Percentiles rank a stretch among this genome's conserved stretches.
These are phyloP conservation scores for Drosophila nannoptera DNA, from an alignment of 1,140 invertebrate genomes.

Conservation along the genomic window DNA sequence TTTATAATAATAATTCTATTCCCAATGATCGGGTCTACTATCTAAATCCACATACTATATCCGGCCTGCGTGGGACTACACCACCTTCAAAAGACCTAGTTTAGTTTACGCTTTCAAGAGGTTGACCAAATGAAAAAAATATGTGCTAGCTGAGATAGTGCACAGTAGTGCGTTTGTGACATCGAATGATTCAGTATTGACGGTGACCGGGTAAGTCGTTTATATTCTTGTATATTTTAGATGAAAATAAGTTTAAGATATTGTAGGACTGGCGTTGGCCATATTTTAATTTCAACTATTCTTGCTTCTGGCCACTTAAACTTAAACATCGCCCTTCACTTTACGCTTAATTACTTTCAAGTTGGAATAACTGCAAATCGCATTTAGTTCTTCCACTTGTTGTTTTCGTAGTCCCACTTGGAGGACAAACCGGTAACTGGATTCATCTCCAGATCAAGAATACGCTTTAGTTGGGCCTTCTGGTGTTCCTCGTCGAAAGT, in stretches of 20 bases:
- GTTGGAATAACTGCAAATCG: conserved; percentile 33
- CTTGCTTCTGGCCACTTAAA: conserved; percentile 62
- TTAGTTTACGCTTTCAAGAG: no score
- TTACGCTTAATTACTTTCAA: conserved; percentile 74
- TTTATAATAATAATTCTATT: no score
- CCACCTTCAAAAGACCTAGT: background rate
- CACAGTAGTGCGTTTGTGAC: no score
- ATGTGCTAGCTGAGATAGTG: no score
- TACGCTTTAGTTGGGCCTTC: conserved; percentile 88
- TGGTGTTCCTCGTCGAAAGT: conserved; percentile 87
- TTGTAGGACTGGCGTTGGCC: conserved; percentile 55
- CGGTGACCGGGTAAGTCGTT: background rate
- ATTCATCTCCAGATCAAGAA: conserved; percentile 89
- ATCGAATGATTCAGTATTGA: background rate
- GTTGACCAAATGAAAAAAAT: no score
- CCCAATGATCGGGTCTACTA: no score
- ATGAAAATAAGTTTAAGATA: background rate
- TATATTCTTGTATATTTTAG: background rate
- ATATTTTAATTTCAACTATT: conserved; percentile 69
- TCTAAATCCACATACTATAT: no score
- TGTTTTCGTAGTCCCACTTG: conserved; percentile 86
- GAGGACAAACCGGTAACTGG: conserved; percentile 87
- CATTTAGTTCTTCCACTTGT: conserved; percentile 82
- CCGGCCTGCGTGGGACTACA: background rate
- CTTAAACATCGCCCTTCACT: conserved; percentile 58